Evolutionary conservation across 2,888 invertebrate species (phyloP).

Genomic region (Mesodorylaimus sp.): DNA sequence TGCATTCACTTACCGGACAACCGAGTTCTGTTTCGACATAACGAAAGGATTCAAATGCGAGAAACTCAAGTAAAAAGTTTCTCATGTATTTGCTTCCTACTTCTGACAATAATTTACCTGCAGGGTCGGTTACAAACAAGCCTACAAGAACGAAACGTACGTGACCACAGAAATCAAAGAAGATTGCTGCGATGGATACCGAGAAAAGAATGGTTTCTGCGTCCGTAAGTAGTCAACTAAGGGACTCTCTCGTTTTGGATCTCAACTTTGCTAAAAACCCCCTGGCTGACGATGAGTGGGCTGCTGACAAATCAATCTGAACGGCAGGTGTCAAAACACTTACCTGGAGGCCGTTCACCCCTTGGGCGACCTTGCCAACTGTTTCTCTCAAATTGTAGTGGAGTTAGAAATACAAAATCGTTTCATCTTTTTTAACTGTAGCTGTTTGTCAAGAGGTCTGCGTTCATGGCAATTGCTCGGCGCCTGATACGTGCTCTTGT

Average conservation of each 20-base stretch:
- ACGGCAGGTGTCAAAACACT: too few species aligned
- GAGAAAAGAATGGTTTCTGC: not conserved
- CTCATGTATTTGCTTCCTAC: too few species aligned
- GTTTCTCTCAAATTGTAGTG: too few species aligned
- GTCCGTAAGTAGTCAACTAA: slow-evolving; percentile 5
- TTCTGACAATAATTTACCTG: not conserved
- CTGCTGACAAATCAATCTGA: too few species aligned
- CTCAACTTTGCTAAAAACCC: too few species aligned
- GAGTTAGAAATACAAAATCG: too few species aligned
- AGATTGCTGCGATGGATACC: slow-evolving; percentile 6
- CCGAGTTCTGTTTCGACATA: slow-evolving; percentile 1
- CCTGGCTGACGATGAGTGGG: too few species aligned
- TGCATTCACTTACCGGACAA: slow-evolving; percentile 3
- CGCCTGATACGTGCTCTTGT: slow-evolving; percentile 5
- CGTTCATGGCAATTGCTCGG: slow-evolving; percentile 2
- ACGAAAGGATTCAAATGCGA: not conserved
- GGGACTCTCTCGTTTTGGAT: too few species aligned
- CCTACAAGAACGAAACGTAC: not conserved
- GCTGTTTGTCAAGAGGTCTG: slow-evolving; percentile 2
- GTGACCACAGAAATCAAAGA: not conserved
- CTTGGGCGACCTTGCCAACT: too few species aligned
- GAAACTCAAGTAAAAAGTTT: not conserved
- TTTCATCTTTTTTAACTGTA: not conserved
- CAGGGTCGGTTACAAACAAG: slow-evolving; percentile 4
- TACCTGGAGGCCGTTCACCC: too few species aligned